These are phyloP conservation scores for Mystacornis crossleyi DNA, from an alignment of 2,113 vertebrate genomes.

Conservation along the genomic window DNA sequence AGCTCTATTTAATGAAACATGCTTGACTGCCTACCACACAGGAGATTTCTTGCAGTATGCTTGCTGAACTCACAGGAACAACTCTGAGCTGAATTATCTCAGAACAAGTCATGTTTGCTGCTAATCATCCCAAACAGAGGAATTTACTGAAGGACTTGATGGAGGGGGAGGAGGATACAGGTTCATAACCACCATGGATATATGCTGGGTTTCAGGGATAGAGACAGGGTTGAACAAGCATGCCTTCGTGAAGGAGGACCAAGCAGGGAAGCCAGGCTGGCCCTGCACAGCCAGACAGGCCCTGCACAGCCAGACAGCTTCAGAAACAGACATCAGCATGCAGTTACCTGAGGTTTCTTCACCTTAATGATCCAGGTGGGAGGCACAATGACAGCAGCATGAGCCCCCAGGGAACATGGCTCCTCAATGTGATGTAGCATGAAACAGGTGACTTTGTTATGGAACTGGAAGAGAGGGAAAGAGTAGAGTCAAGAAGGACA, in stretches of 20 bases:
- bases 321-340: conserved; percentile 68
- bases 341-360: conserved; percentile 94
- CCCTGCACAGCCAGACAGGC: conserved; percentile 28
- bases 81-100: not conserved
- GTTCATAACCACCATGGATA: conserved; percentile 15
- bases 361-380: conserved; percentile 99
- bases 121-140: not conserved
- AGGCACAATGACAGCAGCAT: conserved; percentile 94
- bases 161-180: not conserved
- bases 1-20: conserved; percentile 60
- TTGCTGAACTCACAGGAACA: not conserved
- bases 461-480: conserved; percentile 81
- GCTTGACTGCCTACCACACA: not conserved
- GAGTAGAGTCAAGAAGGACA: not conserved
- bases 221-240: conserved; percentile 11
- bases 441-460: conserved; percentile 99
- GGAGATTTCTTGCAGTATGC: not conserved
- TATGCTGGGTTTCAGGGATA: conserved; percentile 4
- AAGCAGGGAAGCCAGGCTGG: conserved; percentile 18
- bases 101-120: not conserved
- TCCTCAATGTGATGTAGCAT: conserved; percentile 98
- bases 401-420: conserved; percentile 93
- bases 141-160: not conserved
- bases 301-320: conserved; percentile 32
- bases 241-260: conserved; percentile 3